Evolutionary conservation across 2,113 vertebrate genomes (phyloP), one percentile per base, ranked within the genome.

Genomic region (Myrmophylax atrothorax): DNA sequence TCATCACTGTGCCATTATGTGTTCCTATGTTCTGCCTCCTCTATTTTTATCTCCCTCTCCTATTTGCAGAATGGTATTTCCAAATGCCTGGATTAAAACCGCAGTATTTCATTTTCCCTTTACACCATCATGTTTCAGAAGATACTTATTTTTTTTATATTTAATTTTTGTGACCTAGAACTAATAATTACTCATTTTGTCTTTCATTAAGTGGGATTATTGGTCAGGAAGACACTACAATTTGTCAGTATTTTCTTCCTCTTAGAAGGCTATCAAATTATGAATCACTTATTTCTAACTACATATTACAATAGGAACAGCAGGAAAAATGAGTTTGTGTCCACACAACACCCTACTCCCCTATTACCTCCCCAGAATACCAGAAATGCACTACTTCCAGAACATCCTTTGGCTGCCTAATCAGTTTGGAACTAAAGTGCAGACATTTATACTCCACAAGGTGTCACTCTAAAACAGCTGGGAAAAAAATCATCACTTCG

Each of bases 381-480:
- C 53, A 62, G 23, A 79, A 89, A 69, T 73, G 42, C 24, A 18
- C 50, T 14, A 10, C 16, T 79, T 64, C 19, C 69, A 28, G 23
- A 73, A 62, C 13, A 73, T 8, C 15, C 35, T 47, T 63, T 52
- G 42, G 24, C 38, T 46, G 23, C 24, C n/a, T 66, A 2, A 40
- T 24, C 19, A 18, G 26, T 50, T 70, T 47, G 49, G 59, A 80
- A 62, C 69, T 69, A 7, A 86, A 85, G 19, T 25, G n/a, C 18
- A 80, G 26, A 74, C 26, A 56, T 50, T 52, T 37, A 40, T 26
- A 80, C 12, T 86, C 96, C 96, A 96, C 93, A 55, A 94, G 96
- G 83, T 96, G 95, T 95, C 96, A 78, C 92, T 77, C 56, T 94
- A 77, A 49, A 92, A 88, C 92, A 90, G 76, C n/a, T 64, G 52